Percentiles rank a stretch among this genome's conserved stretches.
Evolutionary conservation across 2,888 invertebrate genomes (phyloP).

Genomic region (Dichetophora obliterata): DNA sequence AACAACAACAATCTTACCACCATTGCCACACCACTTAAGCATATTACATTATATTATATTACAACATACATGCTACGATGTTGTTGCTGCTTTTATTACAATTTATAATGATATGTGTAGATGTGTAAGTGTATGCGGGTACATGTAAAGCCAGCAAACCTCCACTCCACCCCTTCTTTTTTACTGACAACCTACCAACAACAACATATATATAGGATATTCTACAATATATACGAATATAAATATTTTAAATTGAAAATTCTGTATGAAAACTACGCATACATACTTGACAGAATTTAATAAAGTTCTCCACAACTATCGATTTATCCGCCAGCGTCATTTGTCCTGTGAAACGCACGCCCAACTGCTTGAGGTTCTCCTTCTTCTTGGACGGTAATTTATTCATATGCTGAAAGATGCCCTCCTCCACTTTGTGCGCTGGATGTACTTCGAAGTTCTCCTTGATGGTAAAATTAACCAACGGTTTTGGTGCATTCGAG

Average conservation of each 20-base stretch:
- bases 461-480: constrained; percentile 66
- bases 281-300: constrained; percentile 68
- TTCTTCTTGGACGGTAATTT: constrained; percentile 68
- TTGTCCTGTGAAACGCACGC: constrained; percentile 69
- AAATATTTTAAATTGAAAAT: constrained; percentile 48
- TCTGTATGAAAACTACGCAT: constrained; percentile 39
- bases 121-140: constrained; percentile 45
- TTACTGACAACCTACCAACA: too few species aligned
- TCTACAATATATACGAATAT: constrained; percentile 57
- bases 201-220: constrained; percentile 51
- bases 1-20: constrained; percentile 22
- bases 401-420: constrained; percentile 69
- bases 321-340: constrained; percentile 69
- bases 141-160: too few species aligned
- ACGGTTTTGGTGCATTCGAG: constrained; percentile 62
- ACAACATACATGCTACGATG: constrained; percentile 41
- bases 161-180: constrained; percentile 49
- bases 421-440: constrained; percentile 69
- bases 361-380: constrained; percentile 67
- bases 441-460: constrained; percentile 69
- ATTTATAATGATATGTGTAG: constrained; percentile 62
- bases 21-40: background rate
- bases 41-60: constrained; percentile 33
- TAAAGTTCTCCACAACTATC: constrained; percentile 69
- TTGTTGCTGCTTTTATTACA: constrained; percentile 61